Base-by-base conservation (phyloP, 2,797 vertebrate genomes). In the Cossypha dichroa region DNA sequence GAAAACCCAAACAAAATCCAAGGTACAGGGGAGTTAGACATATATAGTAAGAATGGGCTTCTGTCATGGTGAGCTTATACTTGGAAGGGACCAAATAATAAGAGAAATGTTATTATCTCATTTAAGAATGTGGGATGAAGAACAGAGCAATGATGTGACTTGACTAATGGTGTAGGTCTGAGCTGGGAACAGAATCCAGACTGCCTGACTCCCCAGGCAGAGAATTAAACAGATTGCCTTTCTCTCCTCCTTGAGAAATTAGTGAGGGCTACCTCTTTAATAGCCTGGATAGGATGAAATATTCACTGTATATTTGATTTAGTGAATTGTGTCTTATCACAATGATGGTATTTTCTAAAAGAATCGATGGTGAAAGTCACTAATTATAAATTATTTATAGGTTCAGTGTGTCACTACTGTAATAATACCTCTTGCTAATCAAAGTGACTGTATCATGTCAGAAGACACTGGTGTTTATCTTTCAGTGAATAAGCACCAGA, bases 51-150 rank as follows among this genome's bases (percentile, higher is more conserved):
- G 48, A 67, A 80, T 52, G 22, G 36, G 11, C 18, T 85, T 88
- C 80, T 90, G 43, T 33, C 33, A 15, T 69, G 26, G 70, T 52
- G 6, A 33, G 51, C 60, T 38, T 73, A 6, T 51, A n/a, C 59
- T 88, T 81, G 60, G 58, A 91, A 95, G 49, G 52, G 20, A 90
- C 58, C 9, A 75, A 60, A 88, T 80, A 88, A 46, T 67, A 84
- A 64, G 11, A 67, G 21, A 84, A 81, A 74, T 41, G 34, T 74
- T 78, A 33, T 88, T 88, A 93, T 88, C 41, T 86, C 46, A 41
- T 91, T 78, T 84, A 88, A 91, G 83, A 91, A 81, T 36, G 45
- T 33, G 52, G 64, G 68, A 88, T 86, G 73, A 88, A 92, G 56
- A 93, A 29, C 56, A 90, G 91, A 93, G 28, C 63, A 82, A 40